Conservation (phyloP, 2,797 vertebrate genomes). For the Ctenopoma kingsleyae region DNA sequence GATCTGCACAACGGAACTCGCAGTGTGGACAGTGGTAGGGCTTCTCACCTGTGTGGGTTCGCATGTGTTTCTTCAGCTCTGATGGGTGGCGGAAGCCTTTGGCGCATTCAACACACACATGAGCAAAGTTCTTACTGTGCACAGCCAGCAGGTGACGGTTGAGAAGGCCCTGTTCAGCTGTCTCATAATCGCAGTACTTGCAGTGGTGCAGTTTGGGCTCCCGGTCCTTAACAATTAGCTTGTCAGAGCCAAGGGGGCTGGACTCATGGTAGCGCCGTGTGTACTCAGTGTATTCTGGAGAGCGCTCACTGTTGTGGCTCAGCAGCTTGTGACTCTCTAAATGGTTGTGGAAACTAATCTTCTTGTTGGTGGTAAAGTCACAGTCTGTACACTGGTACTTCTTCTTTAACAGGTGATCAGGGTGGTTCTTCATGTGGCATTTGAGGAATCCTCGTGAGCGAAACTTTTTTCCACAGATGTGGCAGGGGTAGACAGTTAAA, state of each 20-base stretch:
- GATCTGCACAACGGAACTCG: constrained; percentile 96
- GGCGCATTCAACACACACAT: constrained; percentile 97
- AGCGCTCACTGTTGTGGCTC: constrained; percentile 91
- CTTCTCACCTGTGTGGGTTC: constrained; percentile 97
- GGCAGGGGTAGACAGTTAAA: constrained; percentile 97
- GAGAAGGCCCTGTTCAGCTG: constrained; percentile 95
- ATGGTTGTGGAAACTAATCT: constrained; percentile 97
- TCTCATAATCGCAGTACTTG: constrained; percentile 98
- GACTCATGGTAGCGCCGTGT: constrained; percentile 95
- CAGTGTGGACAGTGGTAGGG: constrained; percentile 97
- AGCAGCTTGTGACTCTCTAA: constrained; percentile 98
- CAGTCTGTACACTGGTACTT: constrained; percentile 99
- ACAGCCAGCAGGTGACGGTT: constrained; percentile 97
- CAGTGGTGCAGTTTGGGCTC: constrained; percentile 96
- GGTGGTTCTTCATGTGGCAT: constrained; percentile 98
- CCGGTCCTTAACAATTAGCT: constrained; percentile 96
- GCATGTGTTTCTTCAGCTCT: constrained; percentile 98
- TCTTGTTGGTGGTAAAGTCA: constrained; percentile 99
- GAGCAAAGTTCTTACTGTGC: constrained; percentile 99
- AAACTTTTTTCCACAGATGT: constrained; percentile 99
- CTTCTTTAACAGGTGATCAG: constrained; percentile 91
- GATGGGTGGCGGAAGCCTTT: constrained; percentile 98
- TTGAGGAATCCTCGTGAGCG: constrained; percentile 98
- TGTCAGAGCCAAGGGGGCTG: constrained; percentile 95
- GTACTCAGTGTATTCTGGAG: constrained; percentile 95